Base-by-base conservation (phyloP, 2,113 vertebrate genomes). In the Archocentrus centrarchus region DNA sequence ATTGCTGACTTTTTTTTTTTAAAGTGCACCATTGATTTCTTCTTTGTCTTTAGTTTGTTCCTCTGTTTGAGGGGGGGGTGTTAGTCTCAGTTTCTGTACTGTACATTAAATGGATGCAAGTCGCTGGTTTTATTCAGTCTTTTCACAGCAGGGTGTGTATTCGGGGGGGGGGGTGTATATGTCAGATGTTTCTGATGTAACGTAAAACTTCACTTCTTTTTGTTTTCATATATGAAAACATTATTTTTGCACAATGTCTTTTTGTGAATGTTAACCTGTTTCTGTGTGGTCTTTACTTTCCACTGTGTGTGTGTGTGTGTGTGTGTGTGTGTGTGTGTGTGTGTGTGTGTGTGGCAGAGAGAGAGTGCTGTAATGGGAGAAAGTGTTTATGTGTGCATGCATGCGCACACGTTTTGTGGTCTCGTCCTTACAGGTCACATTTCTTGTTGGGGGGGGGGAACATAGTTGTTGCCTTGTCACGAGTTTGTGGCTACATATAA, bases 401-500 rank as follows among this genome's bases (percentile, higher is more conserved):
- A 91, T 95, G 93, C 77, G 93, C 92, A 92, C 93, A 86, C 90
- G 50, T 85, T 85, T 84, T 81, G 53, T 73, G 53, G 86, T 93
- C 89, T 89, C 24, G 62, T 91, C 77, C 86, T 75, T 76, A 66
- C 79, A 79, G 88, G 66, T 94, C 86, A 93, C 87, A 58, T 86
- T 85, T 87, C 81, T 86, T 85, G 60, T 89, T 53, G 70, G 68
- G 37, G 7, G 32, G 32, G 32, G 0, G 10, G 37, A 18, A 41
- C 88, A 84, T 91, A 88, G 81, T 92, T 85, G 93, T 95, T 95
- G 95, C 95, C 95, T 96, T 96, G 95, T 95, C 94, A 94, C 93
- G 88, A 55, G 66, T 91, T 85, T 80, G 94, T 94, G 95, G 92
- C 94, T 90, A 66, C 84, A 81, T 92, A 89, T 95, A 83, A 93